Conservation (phyloP, 2,888 invertebrate species). For the Drosophila merina region DNA sequence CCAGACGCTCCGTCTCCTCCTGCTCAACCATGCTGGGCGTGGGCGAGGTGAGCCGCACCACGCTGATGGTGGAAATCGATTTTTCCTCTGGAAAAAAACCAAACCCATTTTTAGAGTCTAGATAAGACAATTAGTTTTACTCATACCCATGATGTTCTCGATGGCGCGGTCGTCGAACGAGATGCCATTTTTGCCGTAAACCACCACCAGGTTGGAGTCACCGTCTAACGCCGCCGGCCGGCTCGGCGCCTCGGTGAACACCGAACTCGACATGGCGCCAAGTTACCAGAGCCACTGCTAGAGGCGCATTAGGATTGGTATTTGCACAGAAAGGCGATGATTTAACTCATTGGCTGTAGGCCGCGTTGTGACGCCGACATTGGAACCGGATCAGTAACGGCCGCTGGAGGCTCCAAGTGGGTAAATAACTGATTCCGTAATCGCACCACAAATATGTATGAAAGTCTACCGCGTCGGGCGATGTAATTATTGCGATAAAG, state of each 20-base stretch:
- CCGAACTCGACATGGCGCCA: constrained; percentile 82
- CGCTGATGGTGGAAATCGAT: constrained; percentile 87
- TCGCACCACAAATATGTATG: constrained; percentile 2
- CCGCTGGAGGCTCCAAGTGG: constrained; percentile 2
- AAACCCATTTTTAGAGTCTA: background rate
- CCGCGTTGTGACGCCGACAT: constrained; percentile 74
- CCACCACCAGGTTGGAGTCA: constrained; percentile 87
- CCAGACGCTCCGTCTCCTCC: constrained; percentile 74
- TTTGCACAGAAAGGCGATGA: constrained; percentile 32
- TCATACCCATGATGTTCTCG: constrained; percentile 91
- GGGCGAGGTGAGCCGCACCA: constrained; percentile 85
- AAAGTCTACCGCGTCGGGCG: constrained; percentile 7
- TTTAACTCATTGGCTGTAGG: constrained; percentile 51
- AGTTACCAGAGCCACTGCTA: constrained; percentile 20
- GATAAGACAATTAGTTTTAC: background rate
- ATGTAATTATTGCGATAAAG: constrained; percentile 8
- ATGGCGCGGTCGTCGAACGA: constrained; percentile 92
- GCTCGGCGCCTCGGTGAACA: constrained; percentile 79
- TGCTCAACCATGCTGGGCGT: constrained; percentile 83
- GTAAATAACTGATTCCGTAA: background rate
- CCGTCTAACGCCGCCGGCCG: constrained; percentile 58
- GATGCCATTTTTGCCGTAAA: constrained; percentile 94
- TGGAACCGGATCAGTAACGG: constrained; percentile 24
- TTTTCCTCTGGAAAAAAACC: constrained; percentile 82
- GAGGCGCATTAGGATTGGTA: constrained; percentile 12